Percentiles rank a stretch among this genome's conserved stretches.
Conservation (phyloP, 1,140 invertebrate genomes). For the Batillaria attramentaria region DNA sequence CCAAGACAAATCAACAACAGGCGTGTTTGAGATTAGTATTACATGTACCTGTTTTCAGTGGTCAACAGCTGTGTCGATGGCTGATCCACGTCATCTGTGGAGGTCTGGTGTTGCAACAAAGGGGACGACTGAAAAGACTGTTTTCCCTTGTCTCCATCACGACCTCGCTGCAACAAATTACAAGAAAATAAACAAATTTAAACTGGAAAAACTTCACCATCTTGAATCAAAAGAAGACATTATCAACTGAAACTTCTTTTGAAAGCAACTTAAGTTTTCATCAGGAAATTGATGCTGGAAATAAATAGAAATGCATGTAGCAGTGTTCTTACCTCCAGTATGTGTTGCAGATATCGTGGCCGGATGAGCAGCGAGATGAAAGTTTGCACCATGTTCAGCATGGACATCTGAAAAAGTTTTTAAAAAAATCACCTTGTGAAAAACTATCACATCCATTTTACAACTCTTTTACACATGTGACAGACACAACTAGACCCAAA, state of each 20-base stretch:
- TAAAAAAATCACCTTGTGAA: too few species aligned
- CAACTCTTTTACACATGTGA: too few species aligned
- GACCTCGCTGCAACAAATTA: constrained; percentile 38
- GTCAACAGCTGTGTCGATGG: constrained; percentile 53
- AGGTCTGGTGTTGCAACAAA: constrained; percentile 57
- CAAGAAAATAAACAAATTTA: neutral
- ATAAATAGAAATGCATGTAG: neutral
- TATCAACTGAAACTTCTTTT: too few species aligned
- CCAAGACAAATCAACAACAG: constrained; percentile 6
- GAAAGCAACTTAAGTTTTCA: too few species aligned
- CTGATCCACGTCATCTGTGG: constrained; percentile 62
- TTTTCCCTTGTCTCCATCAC: constrained; percentile 26
- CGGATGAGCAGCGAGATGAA: constrained; percentile 64
- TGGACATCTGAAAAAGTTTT: constrained; percentile 54
- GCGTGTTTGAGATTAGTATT: neutral
- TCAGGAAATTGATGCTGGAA: neutral
- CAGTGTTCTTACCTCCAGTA: constrained; percentile 64
- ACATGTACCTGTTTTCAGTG: constrained; percentile 57
- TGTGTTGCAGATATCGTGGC: constrained; percentile 64
- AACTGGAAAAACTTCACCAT: too few species aligned
- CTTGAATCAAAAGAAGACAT: too few species aligned
- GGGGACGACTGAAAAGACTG: constrained; percentile 35
- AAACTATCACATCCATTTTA: too few species aligned
- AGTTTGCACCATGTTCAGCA: constrained; percentile 60
- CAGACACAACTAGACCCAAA: too few species aligned